Conservation (phyloP, 2,888 invertebrate species). For the Calameuta idolon region DNA sequence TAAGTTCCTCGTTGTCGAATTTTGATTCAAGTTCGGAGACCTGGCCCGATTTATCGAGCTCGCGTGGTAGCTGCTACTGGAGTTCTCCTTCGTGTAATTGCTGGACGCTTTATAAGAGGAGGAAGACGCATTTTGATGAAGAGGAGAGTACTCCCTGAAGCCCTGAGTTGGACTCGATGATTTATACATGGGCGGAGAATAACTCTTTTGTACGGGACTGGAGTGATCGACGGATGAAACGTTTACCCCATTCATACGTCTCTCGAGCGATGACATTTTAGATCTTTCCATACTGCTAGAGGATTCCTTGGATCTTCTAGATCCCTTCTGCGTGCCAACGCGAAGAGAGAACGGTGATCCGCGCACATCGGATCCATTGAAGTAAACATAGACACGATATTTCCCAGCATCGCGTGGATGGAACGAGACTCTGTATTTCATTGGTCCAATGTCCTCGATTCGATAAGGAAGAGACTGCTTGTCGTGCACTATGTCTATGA, state of each 20-base stretch:
- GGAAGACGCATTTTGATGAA: slow-evolving; percentile 42
- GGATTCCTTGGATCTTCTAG: slow-evolving; percentile 53
- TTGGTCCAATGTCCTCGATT: slow-evolving; percentile 81
- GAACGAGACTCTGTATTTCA: slow-evolving; percentile 82
- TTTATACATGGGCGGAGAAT: slow-evolving; percentile 50
- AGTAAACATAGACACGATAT: slow-evolving; percentile 89
- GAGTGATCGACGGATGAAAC: slow-evolving; percentile 36
- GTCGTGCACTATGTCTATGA: slow-evolving; percentile 91
- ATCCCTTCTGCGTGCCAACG: slow-evolving; percentile 80
- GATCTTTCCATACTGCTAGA: slow-evolving; percentile 47
- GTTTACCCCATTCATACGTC: slow-evolving; percentile 57
- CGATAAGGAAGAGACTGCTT: slow-evolving; percentile 86
- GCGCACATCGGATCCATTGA: slow-evolving; percentile 85
- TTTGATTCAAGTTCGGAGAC: slow-evolving; percentile 47
- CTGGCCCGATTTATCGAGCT: slow-evolving; percentile 48
- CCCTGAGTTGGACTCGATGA: slow-evolving; percentile 49
- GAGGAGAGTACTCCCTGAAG: slow-evolving; percentile 38
- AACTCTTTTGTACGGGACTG: slow-evolving; percentile 48
- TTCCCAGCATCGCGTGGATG: slow-evolving; percentile 84
- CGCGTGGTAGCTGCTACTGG: slow-evolving; percentile 31
- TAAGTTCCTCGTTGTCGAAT: slow-evolving; percentile 39
- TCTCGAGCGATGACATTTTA: slow-evolving; percentile 55
- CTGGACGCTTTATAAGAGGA: slow-evolving; percentile 51
- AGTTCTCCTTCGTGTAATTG: slow-evolving; percentile 42
- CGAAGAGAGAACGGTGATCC: slow-evolving; percentile 91